Conservation (phyloP, 2,888 invertebrate genomes). For the Embidobia sp. region DNA sequence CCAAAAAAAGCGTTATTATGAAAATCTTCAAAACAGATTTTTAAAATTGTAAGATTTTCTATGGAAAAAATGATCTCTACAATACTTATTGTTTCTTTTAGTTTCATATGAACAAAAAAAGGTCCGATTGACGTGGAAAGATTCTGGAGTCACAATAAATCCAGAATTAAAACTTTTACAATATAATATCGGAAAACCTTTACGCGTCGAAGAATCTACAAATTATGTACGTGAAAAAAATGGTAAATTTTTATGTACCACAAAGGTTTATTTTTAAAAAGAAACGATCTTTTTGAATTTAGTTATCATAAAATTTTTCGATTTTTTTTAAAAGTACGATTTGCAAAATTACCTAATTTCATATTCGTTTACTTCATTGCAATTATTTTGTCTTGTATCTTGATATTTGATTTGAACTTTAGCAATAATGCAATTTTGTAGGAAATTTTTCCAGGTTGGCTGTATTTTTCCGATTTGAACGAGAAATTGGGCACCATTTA, state of each 20-base stretch:
- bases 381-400: no score
- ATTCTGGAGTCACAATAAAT: constrained; percentile 89
- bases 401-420: no score
- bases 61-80: no score
- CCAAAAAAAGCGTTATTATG: no score
- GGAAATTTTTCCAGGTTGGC: constrained; percentile 90
- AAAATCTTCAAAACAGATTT: neutral
- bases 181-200: constrained; percentile 89
- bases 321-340: no score
- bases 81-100: constrained; percentile 81
- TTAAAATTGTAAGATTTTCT: neutral
- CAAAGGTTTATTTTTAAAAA: neutral
- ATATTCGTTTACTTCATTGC: no score
- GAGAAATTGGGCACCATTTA: constrained; percentile 92
- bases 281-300: no score
- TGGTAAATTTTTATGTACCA: constrained; percentile 81
- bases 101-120: constrained; percentile 91
- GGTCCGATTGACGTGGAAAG: constrained; percentile 89
- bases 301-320: no score
- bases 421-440: constrained; percentile 73
- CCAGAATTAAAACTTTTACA: constrained; percentile 90
- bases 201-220: constrained; percentile 87
- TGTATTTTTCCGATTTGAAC: constrained; percentile 90
- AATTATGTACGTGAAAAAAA: constrained; percentile 90
- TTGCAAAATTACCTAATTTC: no score